These are phyloP conservation scores for Omphaloscelis lunosa DNA, from an alignment of 2,888 invertebrate genomes.

Conservation along the genomic window DNA sequence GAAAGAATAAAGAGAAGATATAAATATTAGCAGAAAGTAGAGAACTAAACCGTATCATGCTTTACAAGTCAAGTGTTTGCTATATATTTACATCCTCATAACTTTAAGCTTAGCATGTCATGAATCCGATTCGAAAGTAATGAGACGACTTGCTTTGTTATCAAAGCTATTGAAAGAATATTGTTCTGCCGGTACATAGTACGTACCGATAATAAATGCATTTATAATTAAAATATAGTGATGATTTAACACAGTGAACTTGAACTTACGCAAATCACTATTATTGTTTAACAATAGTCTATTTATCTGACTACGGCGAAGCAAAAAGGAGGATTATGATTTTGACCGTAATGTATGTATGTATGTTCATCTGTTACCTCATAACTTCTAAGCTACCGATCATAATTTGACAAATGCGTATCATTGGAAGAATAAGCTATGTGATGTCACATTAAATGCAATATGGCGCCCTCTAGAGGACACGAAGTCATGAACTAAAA, in stretches of 20 bases:
- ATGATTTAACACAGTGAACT: conserved; percentile 7
- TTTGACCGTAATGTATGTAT: no score
- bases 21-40: background rate
- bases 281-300: background rate
- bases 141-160: background rate
- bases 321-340: no score
- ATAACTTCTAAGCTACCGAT: no score
- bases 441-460: no score
- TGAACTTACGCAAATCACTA: conserved; percentile 18
- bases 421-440: no score
- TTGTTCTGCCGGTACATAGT: background rate
- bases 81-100: background rate
- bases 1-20: background rate
- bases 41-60: background rate
- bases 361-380: no score
- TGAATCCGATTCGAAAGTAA: background rate
- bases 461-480: no score
- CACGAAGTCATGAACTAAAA: no score
- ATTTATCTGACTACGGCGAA: no score
- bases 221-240: background rate
- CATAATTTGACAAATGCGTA: no score
- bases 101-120: background rate
- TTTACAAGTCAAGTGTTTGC: background rate
- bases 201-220: background rate
- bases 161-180: background rate